Conservation (phyloP, 2,113 vertebrate species). For the Anser cygnoides region DNA sequence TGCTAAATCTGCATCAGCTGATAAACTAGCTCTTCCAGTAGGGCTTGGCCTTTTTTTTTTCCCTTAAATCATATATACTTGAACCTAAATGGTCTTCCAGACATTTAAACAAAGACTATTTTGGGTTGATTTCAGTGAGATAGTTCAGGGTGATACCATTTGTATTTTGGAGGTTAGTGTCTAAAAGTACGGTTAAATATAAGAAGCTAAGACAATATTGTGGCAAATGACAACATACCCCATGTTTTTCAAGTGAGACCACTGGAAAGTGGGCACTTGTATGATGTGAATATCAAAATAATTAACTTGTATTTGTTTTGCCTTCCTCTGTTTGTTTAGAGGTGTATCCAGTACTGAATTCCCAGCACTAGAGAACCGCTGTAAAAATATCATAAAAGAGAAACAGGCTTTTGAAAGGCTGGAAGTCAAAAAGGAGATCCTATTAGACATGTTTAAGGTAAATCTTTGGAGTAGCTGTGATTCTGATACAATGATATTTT, state of each 20-base stretch:
- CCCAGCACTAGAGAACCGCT: slow-evolving; percentile 69
- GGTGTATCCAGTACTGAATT: slow-evolving; percentile 79
- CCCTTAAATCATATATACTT: not conserved
- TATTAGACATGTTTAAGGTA: slow-evolving; percentile 85
- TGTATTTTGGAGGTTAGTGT: not conserved
- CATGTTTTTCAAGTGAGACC: not conserved
- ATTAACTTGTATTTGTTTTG: not conserved
- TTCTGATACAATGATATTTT: not conserved
- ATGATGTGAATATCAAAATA: not conserved
- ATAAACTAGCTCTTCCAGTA: slow-evolving; percentile 2
- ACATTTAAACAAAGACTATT: not conserved
- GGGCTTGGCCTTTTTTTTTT: not conserved
- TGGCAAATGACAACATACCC: not conserved
- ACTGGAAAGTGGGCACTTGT: not conserved
- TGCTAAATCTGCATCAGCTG: not conserved
- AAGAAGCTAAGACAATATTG: not conserved
- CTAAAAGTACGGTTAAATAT: not conserved
- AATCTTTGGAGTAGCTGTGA: not conserved
- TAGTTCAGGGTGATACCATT: not conserved
- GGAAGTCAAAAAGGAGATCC: slow-evolving; percentile 78
- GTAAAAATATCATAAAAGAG: slow-evolving; percentile 78
- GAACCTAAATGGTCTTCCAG: not conserved
- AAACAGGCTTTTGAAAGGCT: slow-evolving; percentile 82
- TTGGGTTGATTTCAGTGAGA: not conserved
- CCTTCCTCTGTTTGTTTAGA: slow-evolving; percentile 47